These are phyloP conservation scores for Laothoe populi DNA, from an alignment of 2,888 invertebrate genomes.

Conservation along the genomic window DNA sequence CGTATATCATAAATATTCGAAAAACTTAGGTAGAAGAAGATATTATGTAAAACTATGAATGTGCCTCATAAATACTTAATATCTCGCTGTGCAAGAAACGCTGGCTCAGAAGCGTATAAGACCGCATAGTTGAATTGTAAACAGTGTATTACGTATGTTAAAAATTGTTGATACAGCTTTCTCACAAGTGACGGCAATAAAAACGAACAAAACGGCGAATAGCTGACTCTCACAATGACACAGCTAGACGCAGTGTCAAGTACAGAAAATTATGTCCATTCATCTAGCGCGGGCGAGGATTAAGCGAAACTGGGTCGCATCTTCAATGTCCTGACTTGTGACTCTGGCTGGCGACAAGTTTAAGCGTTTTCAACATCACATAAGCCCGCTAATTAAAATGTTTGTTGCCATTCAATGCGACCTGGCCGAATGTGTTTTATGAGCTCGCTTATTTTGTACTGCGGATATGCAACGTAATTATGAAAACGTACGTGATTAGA, in stretches of 20 bases:
- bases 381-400: slow-evolving; percentile 60
- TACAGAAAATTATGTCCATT: slow-evolving; percentile 83
- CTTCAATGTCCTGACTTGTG: slow-evolving; percentile 64
- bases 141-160: slow-evolving; percentile 23
- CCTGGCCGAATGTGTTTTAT: slow-evolving; percentile 23
- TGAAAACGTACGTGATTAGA: slow-evolving; percentile 16
- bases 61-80: slow-evolving; percentile 21
- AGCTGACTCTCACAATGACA: slow-evolving; percentile 71
- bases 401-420: slow-evolving; percentile 41
- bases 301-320: slow-evolving; percentile 77
- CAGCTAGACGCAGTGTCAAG: slow-evolving; percentile 77
- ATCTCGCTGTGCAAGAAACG: slow-evolving; percentile 20
- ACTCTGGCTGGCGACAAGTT: slow-evolving; percentile 62
- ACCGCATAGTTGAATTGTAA: slow-evolving; percentile 11
- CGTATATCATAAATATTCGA: not conserved
- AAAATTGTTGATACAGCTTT: slow-evolving; percentile 20
- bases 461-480: not conserved
- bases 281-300: slow-evolving; percentile 73
- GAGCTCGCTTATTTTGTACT: slow-evolving; percentile 12
- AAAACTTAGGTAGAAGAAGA: not conserved
- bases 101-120: slow-evolving; percentile 11
- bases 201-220: slow-evolving; percentile 67
- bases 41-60: slow-evolving; percentile 21
- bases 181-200: slow-evolving; percentile 67
- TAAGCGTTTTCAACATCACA: slow-evolving; percentile 57